Conservation (phyloP, 2,888 invertebrate genomes). For the Harpagoxenus sublaevis region DNA sequence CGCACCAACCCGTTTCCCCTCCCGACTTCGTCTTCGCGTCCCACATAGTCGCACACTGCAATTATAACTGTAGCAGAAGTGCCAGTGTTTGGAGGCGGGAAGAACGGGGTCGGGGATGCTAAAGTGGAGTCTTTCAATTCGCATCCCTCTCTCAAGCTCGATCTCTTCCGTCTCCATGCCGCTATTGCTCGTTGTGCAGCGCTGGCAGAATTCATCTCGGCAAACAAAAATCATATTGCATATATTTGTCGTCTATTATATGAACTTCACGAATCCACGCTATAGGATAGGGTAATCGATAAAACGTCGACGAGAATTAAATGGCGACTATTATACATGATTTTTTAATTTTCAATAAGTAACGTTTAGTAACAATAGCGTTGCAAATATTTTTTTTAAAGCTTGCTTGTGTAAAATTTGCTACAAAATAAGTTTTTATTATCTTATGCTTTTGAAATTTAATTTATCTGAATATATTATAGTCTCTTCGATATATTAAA, state of each 20-base stretch:
- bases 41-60: constrained; percentile 43
- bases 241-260: constrained; percentile 60
- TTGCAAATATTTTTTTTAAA: constrained; percentile 4
- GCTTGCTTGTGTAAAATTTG: neutral
- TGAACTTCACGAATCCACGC: constrained; percentile 8
- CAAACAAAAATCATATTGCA: constrained; percentile 61
- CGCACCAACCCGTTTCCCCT: constrained; percentile 36
- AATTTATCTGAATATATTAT: constrained; percentile 5
- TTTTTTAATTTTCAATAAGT: neutral
- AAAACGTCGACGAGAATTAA: neutral
- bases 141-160: constrained; percentile 50
- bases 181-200: constrained; percentile 40
- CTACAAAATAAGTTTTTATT: neutral
- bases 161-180: constrained; percentile 31
- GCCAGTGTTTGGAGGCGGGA: constrained; percentile 3
- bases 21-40: constrained; percentile 23
- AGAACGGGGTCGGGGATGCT: constrained; percentile 26
- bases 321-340: too few species aligned
- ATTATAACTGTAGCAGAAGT: constrained; percentile 48
- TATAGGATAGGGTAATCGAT: neutral
- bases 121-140: constrained; percentile 63
- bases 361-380: neutral
- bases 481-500: neutral
- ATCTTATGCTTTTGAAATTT: neutral
- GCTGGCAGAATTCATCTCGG: constrained; percentile 55